Percentiles rank a stretch among this genome's conserved stretches.
Evolutionary conservation across 2,888 invertebrate species (phyloP).

Genomic region (Yponomeuta sedellus): DNA sequence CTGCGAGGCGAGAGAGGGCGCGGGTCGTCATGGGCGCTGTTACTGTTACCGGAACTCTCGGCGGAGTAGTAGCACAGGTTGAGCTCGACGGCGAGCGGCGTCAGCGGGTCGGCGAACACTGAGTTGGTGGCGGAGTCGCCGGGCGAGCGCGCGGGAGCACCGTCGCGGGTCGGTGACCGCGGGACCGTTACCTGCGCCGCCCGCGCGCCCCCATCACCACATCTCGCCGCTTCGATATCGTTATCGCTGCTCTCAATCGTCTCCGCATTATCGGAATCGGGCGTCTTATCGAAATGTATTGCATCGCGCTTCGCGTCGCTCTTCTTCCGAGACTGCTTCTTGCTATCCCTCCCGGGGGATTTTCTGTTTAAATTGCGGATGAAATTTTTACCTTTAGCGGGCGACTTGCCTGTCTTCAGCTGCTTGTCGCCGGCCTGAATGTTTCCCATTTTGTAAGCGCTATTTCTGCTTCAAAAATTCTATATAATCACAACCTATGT

Average conservation of each 20-base stretch:
- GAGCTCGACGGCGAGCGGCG: constrained; percentile 78
- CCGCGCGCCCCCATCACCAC: constrained; percentile 35
- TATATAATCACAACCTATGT: constrained; percentile 1
- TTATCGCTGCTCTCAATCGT: constrained; percentile 64
- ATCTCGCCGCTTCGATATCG: constrained; percentile 52
- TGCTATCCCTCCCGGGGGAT: constrained; percentile 57
- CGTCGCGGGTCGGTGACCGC: constrained; percentile 70
- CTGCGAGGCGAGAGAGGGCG: constrained; percentile 44
- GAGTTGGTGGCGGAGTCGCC: constrained; percentile 82
- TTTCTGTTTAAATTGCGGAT: constrained; percentile 70
- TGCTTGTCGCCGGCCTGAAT: constrained; percentile 69
- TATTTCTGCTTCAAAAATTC: background rate
- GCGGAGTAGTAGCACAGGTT: constrained; percentile 80
- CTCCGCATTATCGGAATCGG: constrained; percentile 68
- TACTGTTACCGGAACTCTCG: constrained; percentile 63
- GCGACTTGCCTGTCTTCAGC: constrained; percentile 70
- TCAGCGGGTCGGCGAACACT: constrained; percentile 84
- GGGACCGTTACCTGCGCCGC: constrained; percentile 62
- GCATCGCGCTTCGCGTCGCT: constrained; percentile 52
- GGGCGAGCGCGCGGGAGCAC: constrained; percentile 46
- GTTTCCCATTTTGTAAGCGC: constrained; percentile 65
- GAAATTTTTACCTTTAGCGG: constrained; percentile 75
- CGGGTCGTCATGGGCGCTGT: constrained; percentile 60
- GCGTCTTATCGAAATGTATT: constrained; percentile 63
- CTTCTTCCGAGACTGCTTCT: constrained; percentile 63